phyloP scores from a whole-genome alignment of 2,113 vertebrate genomes.

The Agapornis roseicollis region DNA sequence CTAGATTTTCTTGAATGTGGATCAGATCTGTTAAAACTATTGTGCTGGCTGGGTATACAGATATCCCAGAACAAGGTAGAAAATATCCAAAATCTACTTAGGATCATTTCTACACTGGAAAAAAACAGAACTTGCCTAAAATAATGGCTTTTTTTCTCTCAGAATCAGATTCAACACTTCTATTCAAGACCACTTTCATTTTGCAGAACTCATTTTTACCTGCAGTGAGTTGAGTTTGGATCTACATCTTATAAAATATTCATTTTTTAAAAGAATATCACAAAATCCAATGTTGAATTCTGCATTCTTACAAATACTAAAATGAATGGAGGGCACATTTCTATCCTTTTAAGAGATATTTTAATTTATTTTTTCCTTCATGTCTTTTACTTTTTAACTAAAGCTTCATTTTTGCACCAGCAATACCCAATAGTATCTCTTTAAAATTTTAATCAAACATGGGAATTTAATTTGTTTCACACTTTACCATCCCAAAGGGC shows the following conservation, averaged over 20 bases:
- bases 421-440: background rate
- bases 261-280: background rate
- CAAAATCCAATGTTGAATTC: background rate
- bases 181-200: background rate
- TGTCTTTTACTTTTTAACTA: background rate
- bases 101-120: background rate
- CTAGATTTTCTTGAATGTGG: background rate
- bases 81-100: background rate
- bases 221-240: background rate
- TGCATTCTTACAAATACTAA: background rate
- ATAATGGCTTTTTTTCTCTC: background rate
- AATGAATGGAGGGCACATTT: background rate
- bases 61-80: background rate
- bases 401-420: background rate
- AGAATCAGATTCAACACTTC: background rate
- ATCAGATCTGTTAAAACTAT: background rate
- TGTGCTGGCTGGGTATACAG: background rate
- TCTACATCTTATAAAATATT: background rate
- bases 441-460: background rate
- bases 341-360: background rate
- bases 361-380: background rate
- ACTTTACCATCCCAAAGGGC: background rate
- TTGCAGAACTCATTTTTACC: background rate
- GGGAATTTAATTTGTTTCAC: background rate
- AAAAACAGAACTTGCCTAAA: background rate